Conservation (phyloP, 2,888 invertebrate species). For the Protula sp. region DNA sequence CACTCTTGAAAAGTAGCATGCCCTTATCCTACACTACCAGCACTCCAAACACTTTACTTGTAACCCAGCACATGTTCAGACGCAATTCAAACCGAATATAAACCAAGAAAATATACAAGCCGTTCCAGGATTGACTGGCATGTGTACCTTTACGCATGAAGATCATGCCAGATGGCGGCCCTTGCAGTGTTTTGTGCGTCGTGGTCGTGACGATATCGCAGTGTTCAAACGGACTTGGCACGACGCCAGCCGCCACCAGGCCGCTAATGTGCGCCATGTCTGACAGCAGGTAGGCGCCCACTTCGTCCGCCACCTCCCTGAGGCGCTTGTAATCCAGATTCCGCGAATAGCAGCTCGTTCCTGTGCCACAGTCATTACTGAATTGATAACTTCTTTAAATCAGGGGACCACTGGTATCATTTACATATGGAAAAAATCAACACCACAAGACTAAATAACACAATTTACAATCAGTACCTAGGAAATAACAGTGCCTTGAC, state of each 20-base stretch:
- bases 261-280: constrained; percentile 54
- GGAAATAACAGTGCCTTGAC: no score
- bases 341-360: constrained; percentile 56
- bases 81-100: no score
- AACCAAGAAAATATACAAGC: no score
- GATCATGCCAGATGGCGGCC: constrained; percentile 59
- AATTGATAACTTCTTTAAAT: neutral
- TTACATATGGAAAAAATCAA: no score
- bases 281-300: constrained; percentile 44
- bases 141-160: constrained; percentile 51
- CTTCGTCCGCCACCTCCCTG: constrained; percentile 53
- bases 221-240: constrained; percentile 84
- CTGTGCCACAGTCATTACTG: constrained; percentile 19
- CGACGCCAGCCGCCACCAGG: constrained; percentile 76
- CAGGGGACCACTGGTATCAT: no score
- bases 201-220: constrained; percentile 91
- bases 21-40: no score
- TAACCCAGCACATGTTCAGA: no score
- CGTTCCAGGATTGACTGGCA: no score
- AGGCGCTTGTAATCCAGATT: constrained; percentile 58
- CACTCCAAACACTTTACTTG: no score
- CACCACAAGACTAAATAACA: no score
- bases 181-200: constrained; percentile 85
- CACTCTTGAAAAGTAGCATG: no score
- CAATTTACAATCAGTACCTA: no score